Evolutionary conservation across 2,113 vertebrate species (phyloP), one percentile per base, ranked within the genome.

Genomic region (Leptobrachium ailaonicum): DNA sequence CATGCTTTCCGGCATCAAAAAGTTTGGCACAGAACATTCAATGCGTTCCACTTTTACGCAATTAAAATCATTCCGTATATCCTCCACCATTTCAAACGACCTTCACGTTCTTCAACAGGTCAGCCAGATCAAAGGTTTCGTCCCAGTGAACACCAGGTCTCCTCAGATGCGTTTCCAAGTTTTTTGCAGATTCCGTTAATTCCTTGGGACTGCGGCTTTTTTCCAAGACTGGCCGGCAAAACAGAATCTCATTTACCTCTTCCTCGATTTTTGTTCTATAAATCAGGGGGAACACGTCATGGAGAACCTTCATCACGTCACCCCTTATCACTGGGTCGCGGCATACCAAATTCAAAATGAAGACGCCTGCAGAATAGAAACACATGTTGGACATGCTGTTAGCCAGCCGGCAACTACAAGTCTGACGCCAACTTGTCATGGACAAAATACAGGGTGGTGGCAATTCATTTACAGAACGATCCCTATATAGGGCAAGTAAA

Each of bases 281-380:
- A 63, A 99, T 91, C 41, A 90, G 87, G 0, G 96, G 92, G 81
- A 99, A 99, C 42, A 92, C 83, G 0, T 83, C 84, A 47, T 87
- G 91, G 72, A 98, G 88, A 2, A 88, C 82, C n/a, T 88, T 89
- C 83, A 97, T 79, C 82, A 97, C 94, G 0, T 88, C 88, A 2
- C 91, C 90, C 88, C 93, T 96, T 77, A 98, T 84, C 68, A 0
- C 76, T 0, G 88, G 1, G 6, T 99, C 94, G 0, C 98, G 95
- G 82, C 98, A 98, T 78, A 97, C 98, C 4, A 99, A 90, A 80
- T 99, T 99, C 78, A 99, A 89, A 82, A 98, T 91, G 20, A 99
- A 99, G 62, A 98, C 69, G 43, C 98, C 98, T 99, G 1, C 42
- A 69, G 70, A 50, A 6, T 32, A 32, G 0, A 60, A 14, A 10